Base-by-base conservation (phyloP, 2,113 vertebrate genomes). In the Sus scrofa region DNA sequence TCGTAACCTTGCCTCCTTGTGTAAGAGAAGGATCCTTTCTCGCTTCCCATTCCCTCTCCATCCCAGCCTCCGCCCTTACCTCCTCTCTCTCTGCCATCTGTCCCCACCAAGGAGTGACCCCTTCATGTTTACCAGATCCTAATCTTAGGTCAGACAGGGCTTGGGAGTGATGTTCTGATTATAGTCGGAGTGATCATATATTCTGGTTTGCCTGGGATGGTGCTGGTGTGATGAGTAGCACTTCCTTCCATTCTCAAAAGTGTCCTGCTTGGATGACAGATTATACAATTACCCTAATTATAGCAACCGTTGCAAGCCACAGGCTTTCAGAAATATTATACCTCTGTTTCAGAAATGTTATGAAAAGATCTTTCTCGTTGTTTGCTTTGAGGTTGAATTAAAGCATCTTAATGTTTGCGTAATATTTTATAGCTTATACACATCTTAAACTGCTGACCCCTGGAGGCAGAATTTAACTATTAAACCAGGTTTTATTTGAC, bases 381-480 rank as follows among this genome's bases (percentile, higher is more conserved):
- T 44, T 85, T 79, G 50, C 62, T 87, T 27, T 94, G 32, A 44
- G 13, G 7, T 44, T 32, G 37, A 91, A 85, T 86, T 56, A 96
- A 82, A 90, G 15, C 19, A 71, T 44, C 74, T 77, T 75, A 81
- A 82, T 15, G 32, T 62, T 67, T 50, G 8, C 54, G 6, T 56
- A 73, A 67, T 70, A 70, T 65, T 92, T 63, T 37, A 62, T 26
- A 73, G 44, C 44, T 65, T 75, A 54, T n/a, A 18, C 54, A 24
- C 34, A 34, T 22, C 18, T 26, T 77, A 73, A 89, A 77, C 24
- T 93, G 13, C n/a, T 13, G 39, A 18, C 6, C 24, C 52, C 26
- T 73, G 60, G n/a, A 92, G 11, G 71, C 4, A 65, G n/a, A 89
- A 52, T 77, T 94, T 81, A 81, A 56, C 44, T 82, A 89, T 70